Base-by-base conservation (phyloP, 1,140 invertebrate species). In the Listronotus bonariensis region DNA sequence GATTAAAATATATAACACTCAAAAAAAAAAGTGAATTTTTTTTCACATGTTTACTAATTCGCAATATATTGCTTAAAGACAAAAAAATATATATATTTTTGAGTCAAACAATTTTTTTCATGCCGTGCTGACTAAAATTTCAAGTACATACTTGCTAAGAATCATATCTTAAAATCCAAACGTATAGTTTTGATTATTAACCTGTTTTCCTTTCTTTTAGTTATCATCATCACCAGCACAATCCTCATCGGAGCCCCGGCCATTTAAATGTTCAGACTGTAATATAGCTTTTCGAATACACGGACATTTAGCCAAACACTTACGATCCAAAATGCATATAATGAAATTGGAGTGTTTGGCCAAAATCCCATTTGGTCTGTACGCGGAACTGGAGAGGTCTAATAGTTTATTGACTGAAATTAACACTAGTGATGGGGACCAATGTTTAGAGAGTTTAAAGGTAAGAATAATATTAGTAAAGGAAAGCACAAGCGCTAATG, bases 251-350 rank as follows among this genome's bases (percentile, higher is more conserved):
- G 96, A 97, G 82, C 95, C 95, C 12, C 84, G 95, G 48, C 94
- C 95, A 6, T 97, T 96, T 74, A 94, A 95, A 74, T 98, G 96
- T 82, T 88, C 87, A 6, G 94, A 97, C 74, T 99, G 97, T 79
- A 95, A 95, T 77, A 92, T 96, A 63, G 95, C 94, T 0, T 99
- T 99, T 78, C 86, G 96, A 66, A 97, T 97, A 74, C 94, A 97
- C 74, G 96, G 95, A 0, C 95, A 98, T 80, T 82, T 99, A 69
- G 93, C 95, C 0, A 98, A 98, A 81, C 97, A 99, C 84, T 82
- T 98, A 41, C 86, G 96, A 40, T 97, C 95, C 32, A 98, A 98
- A 83, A 92, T 94, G 86, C 97, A 99, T 76, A 96, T 98, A 18
- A 95, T 95, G 88, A 91, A 93, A 74, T 82, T 98, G 41, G 96